Conservation (phyloP, 2,888 invertebrate species). For the Celastrina argiolus region DNA sequence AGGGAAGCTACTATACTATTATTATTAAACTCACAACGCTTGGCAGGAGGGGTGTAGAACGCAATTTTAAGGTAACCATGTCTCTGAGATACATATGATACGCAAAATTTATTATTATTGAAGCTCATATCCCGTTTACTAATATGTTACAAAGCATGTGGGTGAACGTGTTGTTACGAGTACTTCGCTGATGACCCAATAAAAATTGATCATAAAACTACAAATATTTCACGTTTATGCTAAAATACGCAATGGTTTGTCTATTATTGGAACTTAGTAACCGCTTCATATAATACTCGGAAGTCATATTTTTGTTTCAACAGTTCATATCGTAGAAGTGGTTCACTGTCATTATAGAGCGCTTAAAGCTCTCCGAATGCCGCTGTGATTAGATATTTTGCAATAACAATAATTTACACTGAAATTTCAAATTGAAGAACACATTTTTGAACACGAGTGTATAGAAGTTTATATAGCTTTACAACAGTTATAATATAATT, state of each 20-base stretch:
- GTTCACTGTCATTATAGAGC: background rate
- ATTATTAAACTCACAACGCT: too few species aligned
- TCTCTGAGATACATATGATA: background rate
- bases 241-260: background rate
- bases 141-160: background rate
- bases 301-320: background rate
- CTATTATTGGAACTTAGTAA: background rate
- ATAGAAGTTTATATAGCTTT: too few species aligned
- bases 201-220: constrained; percentile 1
- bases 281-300: background rate
- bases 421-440: background rate
- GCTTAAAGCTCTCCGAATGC: background rate
- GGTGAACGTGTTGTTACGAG: background rate
- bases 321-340: background rate
- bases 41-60: too few species aligned
- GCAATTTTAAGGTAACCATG: background rate
- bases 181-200: background rate
- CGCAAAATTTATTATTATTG: background rate
- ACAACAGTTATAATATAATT: too few species aligned
- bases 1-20: too few species aligned
- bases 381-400: background rate
- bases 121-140: background rate
- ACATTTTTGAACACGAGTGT: background rate
- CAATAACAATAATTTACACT: too few species aligned
- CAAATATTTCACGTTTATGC: background rate